Base-by-base conservation (phyloP, 2,797 vertebrate genomes). In the Gobionotothen gibberifrons region DNA sequence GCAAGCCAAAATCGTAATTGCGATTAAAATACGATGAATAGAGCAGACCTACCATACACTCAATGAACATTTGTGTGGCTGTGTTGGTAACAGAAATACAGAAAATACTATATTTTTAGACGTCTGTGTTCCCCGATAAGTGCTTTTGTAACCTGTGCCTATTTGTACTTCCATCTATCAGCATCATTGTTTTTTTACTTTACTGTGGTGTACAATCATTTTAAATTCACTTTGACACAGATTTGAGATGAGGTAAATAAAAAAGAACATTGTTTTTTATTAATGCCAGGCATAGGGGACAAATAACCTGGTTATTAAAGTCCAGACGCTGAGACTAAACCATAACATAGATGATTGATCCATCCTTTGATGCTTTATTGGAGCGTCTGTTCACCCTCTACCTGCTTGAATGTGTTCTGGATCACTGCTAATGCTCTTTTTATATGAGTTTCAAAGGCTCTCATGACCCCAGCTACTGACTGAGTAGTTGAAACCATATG, bases 391-490 rank as follows among this genome's bases (percentile, higher is more conserved):
- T 51, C 29, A 29, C 44, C 43, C 60, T 61, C 43, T 52, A 49
- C 59, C 46, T 60, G 53, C 4, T 67, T 66, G 66, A 43, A 42
- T 74, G 63, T 62, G 39, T 72, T 58, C 60, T 69, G 69, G 56
- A 66, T 73, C 26, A 49, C 21, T 58, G 48, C 65, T 70, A 40
- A 73, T 62, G 55, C 11, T 2, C 47, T 48, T 59, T 57, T 48
- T 66, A 43, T 49, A 16, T 22, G 4, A 13, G 12, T 51, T 74
- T 78, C 36, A 72, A 69, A 58, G 42, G 49, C 36, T 68, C 67
- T 55, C 48, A 22, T 58, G 47, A 61, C 69, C 47, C 15, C 52
- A 62, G 39, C 51, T 52, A 39, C 46, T 51, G 14, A 29, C 29
- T 29, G 14, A 53, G 10, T 65, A 65, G 72, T 61, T 46, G 11